Conservation (phyloP, 2,888 invertebrate genomes). For the Gibbula magus region DNA sequence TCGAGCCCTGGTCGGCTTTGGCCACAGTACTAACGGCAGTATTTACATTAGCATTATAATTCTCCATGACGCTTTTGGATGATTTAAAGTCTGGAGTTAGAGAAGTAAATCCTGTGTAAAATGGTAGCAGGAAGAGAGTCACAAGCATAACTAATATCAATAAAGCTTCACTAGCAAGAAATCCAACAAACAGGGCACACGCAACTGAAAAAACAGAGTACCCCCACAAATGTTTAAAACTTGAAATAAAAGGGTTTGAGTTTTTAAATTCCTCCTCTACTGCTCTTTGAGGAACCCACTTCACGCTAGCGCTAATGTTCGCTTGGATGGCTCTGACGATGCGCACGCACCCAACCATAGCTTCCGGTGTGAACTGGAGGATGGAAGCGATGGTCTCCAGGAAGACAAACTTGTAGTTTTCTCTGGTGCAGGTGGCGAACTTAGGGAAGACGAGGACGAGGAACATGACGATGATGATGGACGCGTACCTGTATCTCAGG, state of each 20-base stretch:
- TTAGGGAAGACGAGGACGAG: constrained; percentile 67
- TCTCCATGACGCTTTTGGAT: constrained; percentile 21
- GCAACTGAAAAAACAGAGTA: constrained; percentile 59
- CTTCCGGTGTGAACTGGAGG: constrained; percentile 68
- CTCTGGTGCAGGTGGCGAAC: constrained; percentile 60
- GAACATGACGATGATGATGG: constrained; percentile 64
- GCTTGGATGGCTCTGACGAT: constrained; percentile 61
- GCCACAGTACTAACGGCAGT: constrained; percentile 4
- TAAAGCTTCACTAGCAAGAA: constrained; percentile 52
- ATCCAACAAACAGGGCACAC: constrained; percentile 47
- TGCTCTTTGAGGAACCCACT: constrained; percentile 67
- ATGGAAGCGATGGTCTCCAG: constrained; percentile 65
- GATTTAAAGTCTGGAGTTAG: constrained; percentile 37
- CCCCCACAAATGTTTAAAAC: constrained; percentile 66
- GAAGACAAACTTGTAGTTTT: constrained; percentile 62
- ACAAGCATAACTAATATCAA: constrained; percentile 56
- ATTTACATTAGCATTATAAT: constrained; percentile 24
- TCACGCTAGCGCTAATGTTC: constrained; percentile 58
- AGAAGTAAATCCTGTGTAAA: constrained; percentile 66
- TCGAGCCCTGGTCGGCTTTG: background rate
- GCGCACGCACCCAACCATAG: constrained; percentile 65
- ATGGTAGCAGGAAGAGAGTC: constrained; percentile 57
- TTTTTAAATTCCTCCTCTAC: constrained; percentile 66
- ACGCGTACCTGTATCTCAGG: constrained; percentile 58
- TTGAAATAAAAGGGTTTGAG: constrained; percentile 65